Conservation (phyloP, 2,113 vertebrate genomes). For the Zosterops pallidus region DNA sequence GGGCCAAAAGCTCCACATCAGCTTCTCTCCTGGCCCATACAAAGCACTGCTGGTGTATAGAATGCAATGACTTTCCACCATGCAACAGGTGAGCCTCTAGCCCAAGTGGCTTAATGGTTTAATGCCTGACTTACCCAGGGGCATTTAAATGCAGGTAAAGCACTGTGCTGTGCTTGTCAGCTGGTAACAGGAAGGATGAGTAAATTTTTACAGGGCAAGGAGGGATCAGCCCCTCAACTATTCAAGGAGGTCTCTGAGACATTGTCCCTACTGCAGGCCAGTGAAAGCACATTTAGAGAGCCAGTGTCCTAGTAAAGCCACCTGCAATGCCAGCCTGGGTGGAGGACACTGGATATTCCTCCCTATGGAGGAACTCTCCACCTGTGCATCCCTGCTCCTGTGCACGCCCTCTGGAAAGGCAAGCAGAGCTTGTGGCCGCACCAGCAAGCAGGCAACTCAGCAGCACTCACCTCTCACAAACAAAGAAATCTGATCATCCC, state of each 20-base stretch:
- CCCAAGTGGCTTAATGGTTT: not conserved
- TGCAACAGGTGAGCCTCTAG: not conserved
- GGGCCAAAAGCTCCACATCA: not conserved
- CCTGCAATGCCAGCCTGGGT: too few relatives aligned
- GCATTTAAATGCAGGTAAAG: not conserved
- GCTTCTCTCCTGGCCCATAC: not conserved
- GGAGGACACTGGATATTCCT: not conserved
- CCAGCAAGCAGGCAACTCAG: not conserved
- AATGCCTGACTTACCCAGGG: not conserved
- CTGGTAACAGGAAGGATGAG: not conserved
- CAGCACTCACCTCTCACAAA: slow-evolving; percentile 9
- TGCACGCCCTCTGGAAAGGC: not conserved
- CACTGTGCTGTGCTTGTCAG: not conserved
- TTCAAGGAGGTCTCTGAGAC: not conserved
- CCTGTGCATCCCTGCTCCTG: not conserved
- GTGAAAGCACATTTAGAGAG: not conserved
- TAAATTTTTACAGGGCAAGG: not conserved
- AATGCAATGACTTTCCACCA: not conserved
- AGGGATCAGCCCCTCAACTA: not conserved
- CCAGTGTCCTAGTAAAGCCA: not conserved
- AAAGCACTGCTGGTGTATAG: not conserved
- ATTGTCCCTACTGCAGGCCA: not conserved
- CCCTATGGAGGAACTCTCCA: not conserved
- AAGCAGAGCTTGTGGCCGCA: rapidly evolving
- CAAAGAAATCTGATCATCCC: slow-evolving; percentile 40